Base-by-base conservation (phyloP, 2,797 vertebrate genomes). In the Malurus splendens region DNA sequence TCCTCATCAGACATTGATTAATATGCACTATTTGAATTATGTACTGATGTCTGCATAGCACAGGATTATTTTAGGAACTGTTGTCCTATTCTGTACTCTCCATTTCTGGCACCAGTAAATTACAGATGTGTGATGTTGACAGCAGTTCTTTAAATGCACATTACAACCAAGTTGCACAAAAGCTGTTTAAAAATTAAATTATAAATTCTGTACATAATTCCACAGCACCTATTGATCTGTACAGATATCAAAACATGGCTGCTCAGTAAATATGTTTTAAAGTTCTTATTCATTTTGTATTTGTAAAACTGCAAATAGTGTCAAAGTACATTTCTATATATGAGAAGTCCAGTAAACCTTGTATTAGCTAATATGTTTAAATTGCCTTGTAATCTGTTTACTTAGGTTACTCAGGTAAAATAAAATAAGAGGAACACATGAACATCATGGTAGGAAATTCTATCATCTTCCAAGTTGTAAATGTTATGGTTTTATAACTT, bases 341-440 rank as follows among this genome's bases (percentile, higher is more conserved):
- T 89, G 84, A 93, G 59, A 84, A 90, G 85, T 90, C 84, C 89
- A 88, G 91, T 96, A 90, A 90, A 92, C 71, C 78, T 90, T 93
- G 79, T 90, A 85, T 89, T 93, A 91, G 90, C 92, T 85, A 80
- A 52, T 87, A 91, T 67, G 81, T 92, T 94, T 92, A 91, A 93
- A 88, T 95, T 95, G 92, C 96, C 94, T 96, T 96, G 92, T 96
- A 93, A 95, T 96, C 94, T 95, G 90, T 96, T 96, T 95, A 94
- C 95, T 96, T 96, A 95, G 92, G 94, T 96, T 96, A 96, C 96
- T 97, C 96, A 96, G 95, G 96, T 97, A 95, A 95, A 96, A 95
- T 80, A 85, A 91, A 91, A 55, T 60, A 90, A 86, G 89, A 92
- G 7, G 3, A 94, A 90, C 52, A 92, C 64, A 33, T 62, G 74